A percentile compares a stretch with the other conserved stretches of the same genome.
Evolutionary conservation across 2,113 vertebrate species (phyloP).

Genomic region (Festucalex cinctus): DNA sequence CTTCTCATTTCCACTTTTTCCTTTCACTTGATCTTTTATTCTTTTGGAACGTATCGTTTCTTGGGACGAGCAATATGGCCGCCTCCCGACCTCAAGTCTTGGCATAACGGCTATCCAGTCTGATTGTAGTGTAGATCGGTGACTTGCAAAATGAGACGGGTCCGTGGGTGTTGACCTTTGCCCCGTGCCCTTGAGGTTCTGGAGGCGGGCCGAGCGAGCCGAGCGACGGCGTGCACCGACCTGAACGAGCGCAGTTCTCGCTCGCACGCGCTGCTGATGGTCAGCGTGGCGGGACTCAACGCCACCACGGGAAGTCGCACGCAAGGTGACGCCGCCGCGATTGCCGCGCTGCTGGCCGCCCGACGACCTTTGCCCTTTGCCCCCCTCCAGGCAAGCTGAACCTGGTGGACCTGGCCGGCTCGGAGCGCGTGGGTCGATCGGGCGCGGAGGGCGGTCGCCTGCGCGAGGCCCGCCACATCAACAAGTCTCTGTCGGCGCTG

Average conservation of each 20-base stretch:
- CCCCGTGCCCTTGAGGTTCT: constrained; percentile 77
- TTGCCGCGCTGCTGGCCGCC: too few species aligned
- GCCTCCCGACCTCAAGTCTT: too few species aligned
- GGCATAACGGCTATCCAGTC: too few species aligned
- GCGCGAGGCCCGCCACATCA: constrained; percentile 94
- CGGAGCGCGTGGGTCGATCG: constrained; percentile 87
- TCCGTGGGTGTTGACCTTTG: too few species aligned
- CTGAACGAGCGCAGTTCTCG: constrained; percentile 94
- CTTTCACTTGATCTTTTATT: background rate
- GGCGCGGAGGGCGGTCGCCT: constrained; percentile 89
- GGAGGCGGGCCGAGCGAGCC: constrained; percentile 83
- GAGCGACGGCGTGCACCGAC: constrained; percentile 89
- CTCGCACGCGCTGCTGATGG: constrained; percentile 89
- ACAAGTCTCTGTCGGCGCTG: constrained; percentile 89
- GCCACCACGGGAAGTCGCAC: constrained; percentile 82
- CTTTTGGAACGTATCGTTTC: too few species aligned
- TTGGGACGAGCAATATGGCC: too few species aligned
- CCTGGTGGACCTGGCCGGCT: constrained; percentile 93
- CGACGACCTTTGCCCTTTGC: background rate
- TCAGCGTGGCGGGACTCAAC: constrained; percentile 83
- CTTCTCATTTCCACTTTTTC: background rate
- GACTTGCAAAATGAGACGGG: too few species aligned
- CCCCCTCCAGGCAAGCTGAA: constrained; percentile 84
- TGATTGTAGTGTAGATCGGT: too few species aligned
- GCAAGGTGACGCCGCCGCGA: constrained; percentile 67